Base-by-base conservation (phyloP, 1,140 invertebrate species). In the Linepithema humile region DNA sequence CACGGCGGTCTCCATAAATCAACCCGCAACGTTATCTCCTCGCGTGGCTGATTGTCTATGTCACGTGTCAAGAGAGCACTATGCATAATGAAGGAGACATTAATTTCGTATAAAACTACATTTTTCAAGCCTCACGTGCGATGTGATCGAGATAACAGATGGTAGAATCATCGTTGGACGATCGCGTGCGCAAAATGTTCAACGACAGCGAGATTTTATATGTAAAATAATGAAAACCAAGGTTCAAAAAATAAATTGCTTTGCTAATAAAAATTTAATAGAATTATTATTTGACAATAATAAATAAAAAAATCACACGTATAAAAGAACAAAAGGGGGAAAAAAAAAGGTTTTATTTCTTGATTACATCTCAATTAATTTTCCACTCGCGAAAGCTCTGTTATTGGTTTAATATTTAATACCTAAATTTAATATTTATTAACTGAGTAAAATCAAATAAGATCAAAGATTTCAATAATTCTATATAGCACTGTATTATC, bases 1-100 rank as follows among this genome's bases (percentile, higher is more conserved):
- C 45, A 53, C 23, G 48, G 17, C 50, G 26, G 32, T 78, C 75
- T 32, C 12, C 48, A 40, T 80, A 80, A 80, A 80, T 80, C 64
- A 69, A 80, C 9, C 12, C 9, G 26, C 23, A 29, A 20, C 17
- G 23, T 35, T 69, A 55, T 78, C 75, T 55, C 10, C 23, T 53
- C 75, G 45, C 48, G 10, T 15, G 29, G 20, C 20, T 65, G 60
- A 69, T 78, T 69, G 48, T 78, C 35, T 38, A 64, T 20, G 57
- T 77, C 60, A 48, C 15, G 12, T 15, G n/a, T 17, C 40, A 2
- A 12, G 12, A 35, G 29, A 20, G 48, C 9, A n/a, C 32, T 35
- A 29, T 23, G n/a, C 29, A 48, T 38, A 48, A 78, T 53, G n/a
- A 62, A 35, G 43, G n/a, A 4, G 23, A 78, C 35, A 53, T 69